These are phyloP conservation scores for Chaenocephalus aceratus DNA, from an alignment of 2,113 vertebrate genomes.

Conservation along the genomic window DNA sequence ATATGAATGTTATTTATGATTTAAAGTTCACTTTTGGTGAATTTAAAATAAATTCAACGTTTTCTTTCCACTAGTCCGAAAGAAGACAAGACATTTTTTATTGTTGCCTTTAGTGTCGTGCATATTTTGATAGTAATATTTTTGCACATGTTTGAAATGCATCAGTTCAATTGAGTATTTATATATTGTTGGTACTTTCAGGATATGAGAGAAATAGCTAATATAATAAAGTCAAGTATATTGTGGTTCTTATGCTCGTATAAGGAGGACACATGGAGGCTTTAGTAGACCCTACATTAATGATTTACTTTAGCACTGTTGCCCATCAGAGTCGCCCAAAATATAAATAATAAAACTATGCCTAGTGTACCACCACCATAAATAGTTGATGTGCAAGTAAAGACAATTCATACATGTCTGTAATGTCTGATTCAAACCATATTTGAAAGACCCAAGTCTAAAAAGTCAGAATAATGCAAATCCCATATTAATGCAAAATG, in stretches of 20 bases:
- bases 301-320: slow-evolving; percentile 43
- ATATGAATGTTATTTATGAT: too few relatives aligned
- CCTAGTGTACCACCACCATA: slow-evolving; percentile 53
- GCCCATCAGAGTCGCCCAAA: slow-evolving; percentile 46
- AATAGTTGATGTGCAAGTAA: not conserved
- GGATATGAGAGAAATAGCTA: not conserved
- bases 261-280: not conserved
- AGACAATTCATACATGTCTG: not conserved
- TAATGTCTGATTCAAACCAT: not conserved
- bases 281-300: not conserved
- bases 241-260: not conserved
- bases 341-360: slow-evolving; percentile 6
- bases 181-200: not conserved
- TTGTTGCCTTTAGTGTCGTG: not conserved
- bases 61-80: too few relatives aligned
- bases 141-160: not conserved
- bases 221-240: not conserved
- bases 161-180: not conserved
- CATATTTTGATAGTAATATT: not conserved
- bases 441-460: not conserved
- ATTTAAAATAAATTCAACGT: too few relatives aligned
- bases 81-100: too few relatives aligned
- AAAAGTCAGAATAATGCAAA: slow-evolving; percentile 10
- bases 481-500: slow-evolving; percentile 36
- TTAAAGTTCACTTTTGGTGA: too few relatives aligned